A percentile compares a stretch with the other conserved stretches of the same genome.
These are phyloP conservation scores for Chelonus formosanus DNA, from an alignment of 2,888 invertebrate genomes.

Conservation along the genomic window DNA sequence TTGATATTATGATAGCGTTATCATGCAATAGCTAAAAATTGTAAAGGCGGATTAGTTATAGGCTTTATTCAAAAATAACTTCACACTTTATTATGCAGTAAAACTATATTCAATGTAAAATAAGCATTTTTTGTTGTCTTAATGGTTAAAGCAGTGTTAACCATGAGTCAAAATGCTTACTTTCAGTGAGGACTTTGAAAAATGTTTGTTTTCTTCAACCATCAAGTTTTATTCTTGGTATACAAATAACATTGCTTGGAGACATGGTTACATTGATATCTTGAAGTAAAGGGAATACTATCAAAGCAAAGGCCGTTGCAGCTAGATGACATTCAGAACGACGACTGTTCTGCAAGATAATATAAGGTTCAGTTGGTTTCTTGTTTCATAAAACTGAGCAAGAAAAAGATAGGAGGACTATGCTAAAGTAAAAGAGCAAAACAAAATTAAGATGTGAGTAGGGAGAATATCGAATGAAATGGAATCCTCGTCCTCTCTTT, in stretches of 20 bases:
- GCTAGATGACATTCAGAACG: constrained; percentile 10
- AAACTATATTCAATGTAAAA: no score
- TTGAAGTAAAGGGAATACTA: constrained; percentile 1
- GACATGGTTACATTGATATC: constrained; percentile 1
- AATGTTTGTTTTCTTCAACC: constrained; percentile 7
- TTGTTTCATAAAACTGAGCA: constrained; percentile 3
- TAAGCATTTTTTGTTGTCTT: background rate
- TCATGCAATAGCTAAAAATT: no score
- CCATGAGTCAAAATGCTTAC: background rate
- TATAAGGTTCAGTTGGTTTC: constrained; percentile 21
- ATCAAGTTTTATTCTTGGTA: constrained; percentile 3
- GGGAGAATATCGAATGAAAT: constrained; percentile 19
- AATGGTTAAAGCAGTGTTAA: no score
- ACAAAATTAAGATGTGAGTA: constrained; percentile 1
- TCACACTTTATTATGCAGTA: no score
- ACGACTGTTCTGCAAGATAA: constrained; percentile 22
- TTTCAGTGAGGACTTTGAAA: constrained; percentile 1
- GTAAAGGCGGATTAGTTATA: no score
- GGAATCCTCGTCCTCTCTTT: constrained; percentile 29
- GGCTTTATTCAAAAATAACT: no score
- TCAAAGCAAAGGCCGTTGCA: background rate
- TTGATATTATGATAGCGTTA: no score
- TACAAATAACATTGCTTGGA: constrained; percentile 3
- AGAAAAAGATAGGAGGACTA: background rate
- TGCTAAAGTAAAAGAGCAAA: background rate